Conservation (phyloP, 1,140 invertebrate species). For the Bombyx mandarina region DNA sequence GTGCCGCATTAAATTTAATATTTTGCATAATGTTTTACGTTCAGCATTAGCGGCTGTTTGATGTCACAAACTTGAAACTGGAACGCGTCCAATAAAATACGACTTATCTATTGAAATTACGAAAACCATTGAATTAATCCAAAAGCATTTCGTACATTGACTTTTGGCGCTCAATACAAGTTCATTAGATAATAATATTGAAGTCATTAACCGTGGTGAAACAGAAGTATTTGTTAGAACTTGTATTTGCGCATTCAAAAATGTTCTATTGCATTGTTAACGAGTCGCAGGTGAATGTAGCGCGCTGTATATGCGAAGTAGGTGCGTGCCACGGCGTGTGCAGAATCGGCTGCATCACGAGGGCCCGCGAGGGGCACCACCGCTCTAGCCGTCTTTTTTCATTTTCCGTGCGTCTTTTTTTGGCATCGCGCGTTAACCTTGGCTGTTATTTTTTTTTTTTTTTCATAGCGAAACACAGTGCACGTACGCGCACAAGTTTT, state of each 20-base stretch:
- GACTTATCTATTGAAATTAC: too few relatives aligned
- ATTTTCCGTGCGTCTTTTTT: constrained; percentile 68
- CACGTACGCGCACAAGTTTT: constrained; percentile 65
- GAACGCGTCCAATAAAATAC: too few relatives aligned
- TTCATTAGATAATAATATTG: constrained; percentile 1
- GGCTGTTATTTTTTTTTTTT: constrained; percentile 55
- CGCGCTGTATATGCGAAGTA: constrained; percentile 5
- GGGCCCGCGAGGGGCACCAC: constrained; percentile 54
- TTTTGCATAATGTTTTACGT: too few relatives aligned
- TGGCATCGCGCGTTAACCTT: constrained; percentile 68
- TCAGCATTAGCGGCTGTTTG: too few relatives aligned
- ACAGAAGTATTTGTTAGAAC: constrained; percentile 1
- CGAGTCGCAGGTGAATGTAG: neutral
- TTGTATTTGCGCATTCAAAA: constrained; percentile 1
- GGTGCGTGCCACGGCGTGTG: constrained; percentile 30
- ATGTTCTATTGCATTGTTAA: neutral
- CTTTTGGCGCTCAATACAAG: neutral
- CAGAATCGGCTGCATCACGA: constrained; percentile 61
- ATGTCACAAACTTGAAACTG: too few relatives aligned
- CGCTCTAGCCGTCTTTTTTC: constrained; percentile 63
- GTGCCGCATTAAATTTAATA: too few relatives aligned
- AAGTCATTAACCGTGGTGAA: neutral
- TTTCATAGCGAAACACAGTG: constrained; percentile 65
- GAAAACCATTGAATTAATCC: too few relatives aligned
- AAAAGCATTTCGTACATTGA: neutral